Evolutionary conservation across 2,888 invertebrate genomes (phyloP).

Genomic region (Tiphia femorata): DNA sequence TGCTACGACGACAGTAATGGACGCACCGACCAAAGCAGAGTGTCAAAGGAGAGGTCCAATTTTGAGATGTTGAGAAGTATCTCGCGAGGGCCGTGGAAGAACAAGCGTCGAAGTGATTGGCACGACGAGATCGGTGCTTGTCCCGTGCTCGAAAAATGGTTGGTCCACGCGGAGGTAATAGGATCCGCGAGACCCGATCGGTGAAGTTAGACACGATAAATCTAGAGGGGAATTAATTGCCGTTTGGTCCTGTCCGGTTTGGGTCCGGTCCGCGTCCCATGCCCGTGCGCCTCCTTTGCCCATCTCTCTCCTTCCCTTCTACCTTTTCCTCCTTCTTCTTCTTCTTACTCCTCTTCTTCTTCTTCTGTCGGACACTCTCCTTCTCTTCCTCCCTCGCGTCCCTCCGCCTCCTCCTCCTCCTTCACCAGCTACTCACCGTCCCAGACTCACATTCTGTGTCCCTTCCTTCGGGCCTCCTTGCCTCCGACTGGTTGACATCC

Average conservation of each 20-base stretch:
- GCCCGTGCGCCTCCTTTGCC: conserved; percentile 40
- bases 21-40: too few species aligned
- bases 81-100: conserved; percentile 13
- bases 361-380: conserved; percentile 12
- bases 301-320: conserved; percentile 26
- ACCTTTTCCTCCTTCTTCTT: conserved; percentile 13
- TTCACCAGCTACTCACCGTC: conserved; percentile 11
- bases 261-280: conserved; percentile 53
- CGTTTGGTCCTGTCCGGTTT: conserved; percentile 61
- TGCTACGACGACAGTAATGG: background rate
- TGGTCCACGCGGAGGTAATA: conserved; percentile 37
- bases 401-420: conserved; percentile 21
- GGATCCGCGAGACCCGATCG: conserved; percentile 50
- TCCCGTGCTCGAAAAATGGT: conserved; percentile 33
- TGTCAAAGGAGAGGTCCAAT: background rate
- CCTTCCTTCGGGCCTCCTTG: conserved; percentile 40
- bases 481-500: conserved; percentile 64
- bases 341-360: conserved; percentile 20
- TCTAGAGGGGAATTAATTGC: conserved; percentile 66
- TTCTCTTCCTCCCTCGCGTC: conserved; percentile 16
- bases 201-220: conserved; percentile 64
- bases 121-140: conserved; percentile 13
- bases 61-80: background rate
- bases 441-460: conserved; percentile 44
- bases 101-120: conserved; percentile 48